Conservation (phyloP, 2,888 invertebrate species). For the Tolmerus cingulatus region DNA sequence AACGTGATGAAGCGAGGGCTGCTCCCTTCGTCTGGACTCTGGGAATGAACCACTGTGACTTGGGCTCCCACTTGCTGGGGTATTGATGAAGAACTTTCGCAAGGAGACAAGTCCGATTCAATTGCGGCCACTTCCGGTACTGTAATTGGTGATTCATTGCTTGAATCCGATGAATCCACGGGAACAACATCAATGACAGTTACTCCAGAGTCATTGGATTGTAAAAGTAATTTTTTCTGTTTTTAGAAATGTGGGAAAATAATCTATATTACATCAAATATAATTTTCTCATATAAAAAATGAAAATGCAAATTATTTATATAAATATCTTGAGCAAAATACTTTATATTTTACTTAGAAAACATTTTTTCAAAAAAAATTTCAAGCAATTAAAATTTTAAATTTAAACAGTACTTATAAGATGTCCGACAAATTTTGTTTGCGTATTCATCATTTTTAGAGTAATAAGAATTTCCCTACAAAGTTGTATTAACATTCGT, state of each 20-base stretch:
- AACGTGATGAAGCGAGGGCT: slow-evolving; percentile 61
- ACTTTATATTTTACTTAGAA: not conserved
- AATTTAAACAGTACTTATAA: too few relatives aligned
- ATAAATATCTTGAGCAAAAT: not conserved
- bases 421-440: too few relatives aligned
- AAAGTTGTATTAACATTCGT: too few relatives aligned
- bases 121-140: slow-evolving; percentile 49
- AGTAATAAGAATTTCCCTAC: too few relatives aligned
- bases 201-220: slow-evolving; percentile 53
- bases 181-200: slow-evolving; percentile 60
- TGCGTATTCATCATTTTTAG: too few relatives aligned
- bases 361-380: too few relatives aligned
- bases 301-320: not conserved
- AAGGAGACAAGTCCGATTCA: slow-evolving; percentile 53
- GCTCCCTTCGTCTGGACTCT: slow-evolving; percentile 55
- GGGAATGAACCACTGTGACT: slow-evolving; percentile 59
- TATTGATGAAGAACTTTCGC: slow-evolving; percentile 56
- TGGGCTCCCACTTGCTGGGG: slow-evolving; percentile 60
- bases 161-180: slow-evolving; percentile 61
- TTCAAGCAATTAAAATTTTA: too few relatives aligned
- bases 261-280: not conserved
- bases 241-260: not conserved
- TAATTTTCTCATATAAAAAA: not conserved
- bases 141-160: slow-evolving; percentile 51
- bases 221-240: slow-evolving; percentile 57